Base-by-base conservation (phyloP, 2,113 vertebrate species). In the Grammomys surdaster region DNA sequence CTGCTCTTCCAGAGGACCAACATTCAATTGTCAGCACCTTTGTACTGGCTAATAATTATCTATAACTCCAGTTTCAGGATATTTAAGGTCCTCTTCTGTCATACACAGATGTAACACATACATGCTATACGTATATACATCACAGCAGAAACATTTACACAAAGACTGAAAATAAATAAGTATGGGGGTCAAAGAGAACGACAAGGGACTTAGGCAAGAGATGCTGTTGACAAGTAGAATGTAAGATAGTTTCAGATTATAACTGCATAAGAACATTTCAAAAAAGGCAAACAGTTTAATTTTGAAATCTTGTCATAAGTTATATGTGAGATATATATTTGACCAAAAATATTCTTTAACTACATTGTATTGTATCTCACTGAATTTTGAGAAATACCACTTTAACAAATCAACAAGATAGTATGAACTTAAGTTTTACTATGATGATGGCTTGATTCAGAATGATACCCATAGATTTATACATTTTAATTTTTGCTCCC, bases 381-480 rank as follows among this genome's bases (percentile, higher is more conserved):
- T 84, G 69, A 88, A 60, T 48, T 91, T 90, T 85, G 58, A 26
- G 43, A 88, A 81, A 93, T 90, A n/a, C 16, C 65, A 75, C n/a
- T 40, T 82, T 96, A 87, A 63, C 75, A 8, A 80, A 72, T 33
- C n/a, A 90, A 70, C 12, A 72, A 20, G n/a, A 81, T 4, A 5
- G 48, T 6, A 7, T 31, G 81, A 73, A 91, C 13, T 58, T 89
- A 36, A 81, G 40, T 85, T 90, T 88, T 14, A 10, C 46, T 67
- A 28, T 60, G 40, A 22, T 84, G n/a, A 58, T 63, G 7, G 1
- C 24, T 84, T 63, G 81, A 43, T 43, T 84, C 13, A 63, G 7
- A 63, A 63, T 63, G 7, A 5, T n/a, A 63, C 12, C 7, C 7
- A 84, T 63, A 31, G 26, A 4, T 3, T 19, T 60, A 19, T 5